A percentile compares a stretch with the other conserved stretches of the same genome.
phyloP scores from a whole-genome alignment of 2,888 invertebrate genomes.

The Ectemnius cavifrons region DNA sequence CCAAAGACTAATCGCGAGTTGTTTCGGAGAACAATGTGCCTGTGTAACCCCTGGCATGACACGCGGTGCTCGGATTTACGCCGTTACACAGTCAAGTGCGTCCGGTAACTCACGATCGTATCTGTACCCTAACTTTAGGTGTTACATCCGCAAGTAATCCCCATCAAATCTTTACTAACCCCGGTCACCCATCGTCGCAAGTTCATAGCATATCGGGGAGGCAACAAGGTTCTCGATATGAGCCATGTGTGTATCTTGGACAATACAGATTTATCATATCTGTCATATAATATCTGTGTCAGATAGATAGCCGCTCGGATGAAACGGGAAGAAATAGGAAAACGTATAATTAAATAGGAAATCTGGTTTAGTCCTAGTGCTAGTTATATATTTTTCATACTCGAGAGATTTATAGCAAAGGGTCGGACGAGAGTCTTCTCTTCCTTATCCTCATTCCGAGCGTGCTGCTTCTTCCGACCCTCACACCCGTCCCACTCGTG shows the following conservation, averaged over 20 bases:
- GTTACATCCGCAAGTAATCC: constrained; percentile 48
- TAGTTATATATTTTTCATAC: constrained; percentile 66
- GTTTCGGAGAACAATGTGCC: constrained; percentile 16
- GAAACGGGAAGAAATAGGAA: too few species aligned
- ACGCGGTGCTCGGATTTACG: constrained; percentile 32
- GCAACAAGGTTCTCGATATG: too few species aligned
- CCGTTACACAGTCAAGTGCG: constrained; percentile 48
- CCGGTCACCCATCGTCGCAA: constrained; percentile 43
- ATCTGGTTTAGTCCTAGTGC: too few species aligned
- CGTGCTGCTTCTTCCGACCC: background rate
- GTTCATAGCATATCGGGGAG: constrained; percentile 8
- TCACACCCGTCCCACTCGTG: too few species aligned
- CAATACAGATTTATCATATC: too few species aligned
- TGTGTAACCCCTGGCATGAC: constrained; percentile 37
- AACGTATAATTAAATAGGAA: too few species aligned
- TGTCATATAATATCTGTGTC: too few species aligned
- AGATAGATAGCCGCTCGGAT: too few species aligned
- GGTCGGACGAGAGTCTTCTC: constrained; percentile 30
- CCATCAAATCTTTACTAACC: constrained; percentile 47
- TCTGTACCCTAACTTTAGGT: constrained; percentile 52
- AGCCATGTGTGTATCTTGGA: too few species aligned
- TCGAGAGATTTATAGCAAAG: constrained; percentile 64
- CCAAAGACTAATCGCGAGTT: constrained; percentile 30
- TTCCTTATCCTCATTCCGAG: constrained; percentile 30
- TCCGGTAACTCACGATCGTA: constrained; percentile 56